Conservation (phyloP, 2,888 invertebrate species). For the Meliscaeva auricollis region DNA sequence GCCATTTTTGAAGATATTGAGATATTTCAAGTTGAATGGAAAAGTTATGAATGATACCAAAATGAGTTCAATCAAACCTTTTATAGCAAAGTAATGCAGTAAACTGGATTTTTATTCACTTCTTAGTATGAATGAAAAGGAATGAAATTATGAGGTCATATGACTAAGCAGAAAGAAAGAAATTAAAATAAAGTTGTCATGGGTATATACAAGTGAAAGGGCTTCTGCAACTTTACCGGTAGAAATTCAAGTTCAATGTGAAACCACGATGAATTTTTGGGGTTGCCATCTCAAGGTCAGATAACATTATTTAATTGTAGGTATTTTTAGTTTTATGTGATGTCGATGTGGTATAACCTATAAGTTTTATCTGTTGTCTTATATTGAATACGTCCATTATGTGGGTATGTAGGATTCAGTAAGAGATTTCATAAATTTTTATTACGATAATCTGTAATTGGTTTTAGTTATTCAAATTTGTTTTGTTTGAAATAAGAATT, state of each 20-base stretch:
- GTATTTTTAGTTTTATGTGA: background rate
- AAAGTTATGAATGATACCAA: background rate
- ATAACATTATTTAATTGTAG: background rate
- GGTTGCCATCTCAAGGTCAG: background rate
- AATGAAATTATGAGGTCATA: background rate
- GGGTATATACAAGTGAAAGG: slow-evolving; percentile 2
- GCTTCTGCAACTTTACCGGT: background rate
- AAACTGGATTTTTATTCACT: background rate
- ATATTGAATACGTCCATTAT: too few species aligned
- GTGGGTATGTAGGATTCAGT: too few species aligned
- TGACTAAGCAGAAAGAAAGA: slow-evolving; percentile 1
- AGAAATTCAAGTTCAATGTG: slow-evolving; percentile 10
- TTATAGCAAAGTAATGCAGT: slow-evolving; percentile 6
- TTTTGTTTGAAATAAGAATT: too few species aligned
- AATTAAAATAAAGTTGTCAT: too few species aligned
- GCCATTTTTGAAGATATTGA: slow-evolving; percentile 39
- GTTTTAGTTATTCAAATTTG: too few species aligned
- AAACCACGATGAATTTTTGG: too few species aligned
- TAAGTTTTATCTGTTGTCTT: too few species aligned
- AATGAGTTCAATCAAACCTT: background rate
- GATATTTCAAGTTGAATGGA: background rate
- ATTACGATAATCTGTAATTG: too few species aligned
- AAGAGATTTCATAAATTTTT: too few species aligned
- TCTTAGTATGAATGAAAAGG: background rate
- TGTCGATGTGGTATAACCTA: background rate